phyloP scores from a whole-genome alignment of 2,113 vertebrate genomes.

The Oostethus manadensis region DNA sequence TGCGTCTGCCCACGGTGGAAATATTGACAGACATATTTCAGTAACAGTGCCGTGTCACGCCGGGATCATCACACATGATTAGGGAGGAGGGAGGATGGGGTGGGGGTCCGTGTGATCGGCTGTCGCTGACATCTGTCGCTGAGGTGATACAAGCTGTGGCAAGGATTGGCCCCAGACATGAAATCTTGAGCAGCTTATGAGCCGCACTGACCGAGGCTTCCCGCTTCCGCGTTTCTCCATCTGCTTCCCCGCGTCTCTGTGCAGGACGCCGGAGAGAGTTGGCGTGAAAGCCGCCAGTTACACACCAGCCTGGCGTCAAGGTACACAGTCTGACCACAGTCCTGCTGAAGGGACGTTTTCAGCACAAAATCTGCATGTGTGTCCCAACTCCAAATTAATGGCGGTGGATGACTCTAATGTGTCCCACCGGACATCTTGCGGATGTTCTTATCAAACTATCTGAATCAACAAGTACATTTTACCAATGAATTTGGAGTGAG shows the following conservation, averaged over 20 bases:
- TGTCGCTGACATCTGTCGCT: slow-evolving; percentile 91
- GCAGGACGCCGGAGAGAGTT: neutral
- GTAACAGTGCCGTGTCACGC: slow-evolving; percentile 68
- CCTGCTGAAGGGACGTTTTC: too few species aligned
- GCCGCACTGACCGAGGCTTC: slow-evolving; percentile 41
- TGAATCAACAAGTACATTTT: too few species aligned
- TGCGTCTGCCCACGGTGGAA: slow-evolving; percentile 44
- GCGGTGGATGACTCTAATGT: too few species aligned
- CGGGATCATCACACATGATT: slow-evolving; percentile 77
- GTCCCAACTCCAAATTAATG: too few species aligned
- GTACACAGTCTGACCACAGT: too few species aligned
- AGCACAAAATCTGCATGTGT: too few species aligned
- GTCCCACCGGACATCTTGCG: too few species aligned
- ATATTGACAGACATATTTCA: slow-evolving; percentile 58
- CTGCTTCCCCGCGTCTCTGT: slow-evolving; percentile 6
- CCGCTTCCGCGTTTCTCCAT: slow-evolving; percentile 11
- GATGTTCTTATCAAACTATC: too few species aligned
- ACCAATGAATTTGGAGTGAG: too few species aligned
- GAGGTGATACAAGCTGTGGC: slow-evolving; percentile 83
- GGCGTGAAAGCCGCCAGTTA: neutral
- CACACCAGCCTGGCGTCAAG: neutral
- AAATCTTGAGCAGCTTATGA: slow-evolving; percentile 72
- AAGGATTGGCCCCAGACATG: slow-evolving; percentile 78
- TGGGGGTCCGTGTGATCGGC: slow-evolving; percentile 83
- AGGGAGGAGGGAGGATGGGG: slow-evolving; percentile 30